phyloP scores from a whole-genome alignment of 2,888 invertebrate species.

The Leptopterna dolabrata region DNA sequence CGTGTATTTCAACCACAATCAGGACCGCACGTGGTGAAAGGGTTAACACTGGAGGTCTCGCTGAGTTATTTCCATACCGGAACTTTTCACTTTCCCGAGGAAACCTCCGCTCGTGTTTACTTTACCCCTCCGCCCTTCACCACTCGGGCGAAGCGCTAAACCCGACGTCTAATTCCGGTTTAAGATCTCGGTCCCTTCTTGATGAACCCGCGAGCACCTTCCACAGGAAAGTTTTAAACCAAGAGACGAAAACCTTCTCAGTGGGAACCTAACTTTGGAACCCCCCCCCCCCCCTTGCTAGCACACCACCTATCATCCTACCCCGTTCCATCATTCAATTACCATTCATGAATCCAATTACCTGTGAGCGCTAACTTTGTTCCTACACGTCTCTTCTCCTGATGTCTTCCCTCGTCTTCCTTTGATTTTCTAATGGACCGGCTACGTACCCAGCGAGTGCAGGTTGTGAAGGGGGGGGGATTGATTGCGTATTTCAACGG shows the following conservation, averaged over 20 bases:
- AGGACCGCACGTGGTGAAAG: not conserved
- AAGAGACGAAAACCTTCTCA: constrained; percentile 25
- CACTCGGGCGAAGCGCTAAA: not conserved
- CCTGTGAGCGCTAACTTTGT: constrained; percentile 33
- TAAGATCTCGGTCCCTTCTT: not conserved
- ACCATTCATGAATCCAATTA: constrained; percentile 44
- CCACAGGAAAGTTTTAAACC: constrained; percentile 9
- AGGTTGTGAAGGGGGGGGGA: no score
- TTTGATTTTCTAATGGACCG: constrained; percentile 31
- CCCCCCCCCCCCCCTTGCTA: not conserved
- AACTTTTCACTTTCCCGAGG: constrained; percentile 15
- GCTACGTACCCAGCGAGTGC: not conserved
- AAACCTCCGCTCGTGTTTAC: not conserved
- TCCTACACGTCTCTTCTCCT: constrained; percentile 9
- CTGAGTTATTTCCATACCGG: not conserved
- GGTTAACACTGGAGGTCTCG: not conserved
- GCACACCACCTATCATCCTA: not conserved
- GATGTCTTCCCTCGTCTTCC: not conserved
- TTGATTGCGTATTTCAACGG: no score
- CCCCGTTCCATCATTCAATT: constrained; percentile 30
- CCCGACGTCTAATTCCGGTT: constrained; percentile 23
- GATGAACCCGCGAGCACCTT: constrained; percentile 5
- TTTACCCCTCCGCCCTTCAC: not conserved
- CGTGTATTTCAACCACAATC: no score
- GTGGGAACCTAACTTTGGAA: constrained; percentile 25